Base-by-base conservation (phyloP, 1,140 invertebrate genomes). In the Maniola jurtina region DNA sequence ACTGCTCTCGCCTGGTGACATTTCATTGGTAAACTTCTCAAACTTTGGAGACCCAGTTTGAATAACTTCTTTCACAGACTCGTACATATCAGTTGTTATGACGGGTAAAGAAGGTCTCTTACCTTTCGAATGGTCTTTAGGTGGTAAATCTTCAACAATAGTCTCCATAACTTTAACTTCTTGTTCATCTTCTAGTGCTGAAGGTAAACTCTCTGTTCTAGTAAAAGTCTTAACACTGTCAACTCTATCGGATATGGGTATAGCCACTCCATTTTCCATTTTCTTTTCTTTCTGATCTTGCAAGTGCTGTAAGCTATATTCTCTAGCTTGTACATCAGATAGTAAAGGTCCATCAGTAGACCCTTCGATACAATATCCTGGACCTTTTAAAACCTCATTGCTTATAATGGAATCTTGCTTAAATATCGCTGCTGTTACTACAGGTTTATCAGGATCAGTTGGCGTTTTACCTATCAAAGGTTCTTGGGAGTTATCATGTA, bases 391-490 rank as follows among this genome's bases (percentile, higher is more conserved):
- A 11, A 78, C 77, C 25, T 92, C 90, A 52, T 79, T 91, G 11
- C 89, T 86, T 40, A 92, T 91, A 7, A 92, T 90, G 2, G 91
- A 91, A 66, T 93, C 93, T 71, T 93, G 93, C 71, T 95, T 94
- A 60, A 93, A 91, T 47, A 95, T 92, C 0, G 92, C 94, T 1
- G 94, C 93, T 25, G 93, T 94, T 16, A 95, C 94, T 9, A 94
- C 92, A 2, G 94, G 94, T 65, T 93, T 94, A 63, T 92, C 92
- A n/a, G 86, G 85, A 50, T 93, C 91, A 5, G 90, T 89, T n/a
- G 88, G 89, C 16, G 86, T 89, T 68, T 92, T 91, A 40, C 76
- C 86, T 1, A 89, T 88, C 5, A 84, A 76, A 25, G 77, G 88
- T 86, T 83, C 92, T 81, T 83, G 88, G 6, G 88, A 90, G 61